phyloP scores from a whole-genome alignment of 2,888 invertebrate genomes.

The Crocallis elinguaria region DNA sequence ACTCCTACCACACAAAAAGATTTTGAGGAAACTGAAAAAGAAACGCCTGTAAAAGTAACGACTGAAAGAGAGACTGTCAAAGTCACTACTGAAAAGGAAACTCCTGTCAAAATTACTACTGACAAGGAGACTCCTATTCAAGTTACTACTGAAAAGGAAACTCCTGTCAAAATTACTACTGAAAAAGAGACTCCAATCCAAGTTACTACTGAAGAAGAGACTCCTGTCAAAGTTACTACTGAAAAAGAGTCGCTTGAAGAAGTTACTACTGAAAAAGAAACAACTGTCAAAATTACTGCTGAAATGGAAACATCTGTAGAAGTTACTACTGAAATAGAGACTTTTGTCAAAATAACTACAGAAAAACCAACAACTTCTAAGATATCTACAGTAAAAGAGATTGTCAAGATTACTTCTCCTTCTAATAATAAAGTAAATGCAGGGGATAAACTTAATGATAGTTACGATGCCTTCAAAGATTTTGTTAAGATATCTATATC shows the following conservation, averaged over 20 bases:
- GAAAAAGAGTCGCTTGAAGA: slow-evolving; percentile 17
- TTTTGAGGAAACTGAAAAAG: slow-evolving; percentile 33
- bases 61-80: slow-evolving; percentile 4
- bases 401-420: slow-evolving; percentile 14
- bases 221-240: neutral
- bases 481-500: slow-evolving; percentile 49
- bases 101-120: slow-evolving; percentile 4
- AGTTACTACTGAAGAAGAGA: slow-evolving; percentile 7
- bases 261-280: slow-evolving; percentile 24
- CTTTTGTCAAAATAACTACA: slow-evolving; percentile 4
- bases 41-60: neutral
- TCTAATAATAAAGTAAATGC: slow-evolving; percentile 27
- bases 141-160: slow-evolving; percentile 8
- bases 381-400: slow-evolving; percentile 22
- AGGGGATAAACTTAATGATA: slow-evolving; percentile 27
- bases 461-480: slow-evolving; percentile 35
- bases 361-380: no score
- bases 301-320: neutral
- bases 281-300: neutral
- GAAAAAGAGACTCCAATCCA: slow-evolving; percentile 1
- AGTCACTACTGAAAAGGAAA: slow-evolving; percentile 7
- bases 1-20: slow-evolving; percentile 18
- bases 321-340: no score
- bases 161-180: slow-evolving; percentile 4
- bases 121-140: slow-evolving; percentile 2